Evolutionary conservation across 2,888 invertebrate genomes (phyloP).

Genomic region (Lamellibrachia satsuma): DNA sequence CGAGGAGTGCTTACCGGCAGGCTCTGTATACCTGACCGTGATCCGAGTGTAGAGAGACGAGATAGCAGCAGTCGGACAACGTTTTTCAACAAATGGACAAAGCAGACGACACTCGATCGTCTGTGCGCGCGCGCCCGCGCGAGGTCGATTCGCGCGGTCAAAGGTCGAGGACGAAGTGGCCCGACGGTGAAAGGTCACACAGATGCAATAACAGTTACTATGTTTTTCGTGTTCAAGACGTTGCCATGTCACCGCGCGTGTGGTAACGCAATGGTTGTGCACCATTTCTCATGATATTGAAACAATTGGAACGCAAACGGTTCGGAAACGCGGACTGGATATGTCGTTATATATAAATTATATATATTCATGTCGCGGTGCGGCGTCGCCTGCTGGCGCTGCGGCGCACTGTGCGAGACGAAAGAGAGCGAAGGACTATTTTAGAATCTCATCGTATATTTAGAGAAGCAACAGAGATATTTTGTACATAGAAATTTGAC

Average conservation of each 20-base stretch:
- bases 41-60: not conserved
- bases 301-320: not conserved
- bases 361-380: not conserved
- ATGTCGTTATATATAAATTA: slow-evolving; percentile 1
- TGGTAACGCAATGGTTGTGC: not conserved
- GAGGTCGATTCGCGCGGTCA: not conserved
- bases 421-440: slow-evolving; percentile 10
- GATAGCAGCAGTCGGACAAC: not conserved
- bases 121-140: not conserved
- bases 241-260: not conserved
- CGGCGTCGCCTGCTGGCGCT: not conserved
- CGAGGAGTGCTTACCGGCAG: not conserved
- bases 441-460: slow-evolving; percentile 17
- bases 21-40: not conserved
- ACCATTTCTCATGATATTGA: slow-evolving; percentile 2
- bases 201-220: slow-evolving; percentile 8
- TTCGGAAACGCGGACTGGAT: not conserved
- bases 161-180: not conserved
- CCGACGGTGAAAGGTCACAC: not conserved
- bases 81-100: not conserved
- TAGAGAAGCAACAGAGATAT: slow-evolving; percentile 5
- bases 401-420: not conserved
- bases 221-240: slow-evolving; percentile 13
- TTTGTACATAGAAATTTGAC: slow-evolving; percentile 6
- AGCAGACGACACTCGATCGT: not conserved